These are phyloP conservation scores for Ciconia boyciana DNA, from an alignment of 2,113 vertebrate genomes.

Conservation along the genomic window DNA sequence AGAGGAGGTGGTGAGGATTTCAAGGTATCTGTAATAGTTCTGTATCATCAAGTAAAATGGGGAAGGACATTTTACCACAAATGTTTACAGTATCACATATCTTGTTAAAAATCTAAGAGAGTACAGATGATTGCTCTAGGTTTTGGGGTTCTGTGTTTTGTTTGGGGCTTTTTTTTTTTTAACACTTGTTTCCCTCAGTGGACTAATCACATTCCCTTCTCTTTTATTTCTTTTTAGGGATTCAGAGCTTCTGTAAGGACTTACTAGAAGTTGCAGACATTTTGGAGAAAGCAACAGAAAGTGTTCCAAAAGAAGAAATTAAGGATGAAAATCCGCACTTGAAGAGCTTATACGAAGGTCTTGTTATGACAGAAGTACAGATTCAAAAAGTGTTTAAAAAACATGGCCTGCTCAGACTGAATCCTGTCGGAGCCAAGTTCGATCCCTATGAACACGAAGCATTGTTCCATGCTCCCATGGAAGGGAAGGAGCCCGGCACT, in stretches of 20 bases:
- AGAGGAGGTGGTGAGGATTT: neutral
- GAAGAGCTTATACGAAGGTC: conserved; percentile 93
- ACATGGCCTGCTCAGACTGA: conserved; percentile 86
- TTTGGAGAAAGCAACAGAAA: conserved; percentile 93
- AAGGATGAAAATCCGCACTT: conserved; percentile 88
- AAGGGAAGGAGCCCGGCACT: conserved; percentile 89
- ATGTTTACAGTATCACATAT: neutral
- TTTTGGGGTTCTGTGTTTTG: neutral
- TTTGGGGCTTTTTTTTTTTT: neutral
- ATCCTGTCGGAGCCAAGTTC: conserved; percentile 89
- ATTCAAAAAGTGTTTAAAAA: conserved; percentile 97
- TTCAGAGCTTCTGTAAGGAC: conserved; percentile 97
- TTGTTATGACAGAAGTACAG: conserved; percentile 91
- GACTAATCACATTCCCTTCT: neutral
- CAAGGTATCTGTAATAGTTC: too few relatives aligned
- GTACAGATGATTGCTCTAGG: neutral
- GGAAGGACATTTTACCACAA: neutral
- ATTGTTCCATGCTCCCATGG: conserved; percentile 84
- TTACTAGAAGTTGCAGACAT: conserved; percentile 95
- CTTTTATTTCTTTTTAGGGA: conserved; percentile 72
- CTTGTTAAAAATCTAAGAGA: neutral
- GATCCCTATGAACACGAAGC: conserved; percentile 97
- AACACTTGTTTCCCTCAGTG: neutral
- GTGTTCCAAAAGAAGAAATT: conserved; percentile 89
- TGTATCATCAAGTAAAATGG: neutral